A percentile compares a stretch with the other conserved stretches of the same genome.
These are phyloP conservation scores for Bombus ignitus DNA, from an alignment of 1,140 invertebrate species.

Conservation along the genomic window DNA sequence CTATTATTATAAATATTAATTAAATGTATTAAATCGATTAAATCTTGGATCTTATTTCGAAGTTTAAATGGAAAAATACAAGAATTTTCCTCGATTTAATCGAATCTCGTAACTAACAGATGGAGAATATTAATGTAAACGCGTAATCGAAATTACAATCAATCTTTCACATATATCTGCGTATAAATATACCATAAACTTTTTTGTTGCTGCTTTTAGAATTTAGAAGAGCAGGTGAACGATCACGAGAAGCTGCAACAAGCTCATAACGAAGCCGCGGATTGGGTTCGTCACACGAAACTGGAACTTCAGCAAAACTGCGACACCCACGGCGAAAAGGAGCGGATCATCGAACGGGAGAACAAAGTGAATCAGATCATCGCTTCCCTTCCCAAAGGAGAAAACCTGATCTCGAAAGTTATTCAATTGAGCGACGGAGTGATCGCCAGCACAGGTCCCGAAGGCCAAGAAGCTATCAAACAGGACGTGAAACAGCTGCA, in stretches of 20 bases:
- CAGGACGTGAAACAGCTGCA: constrained; percentile 94
- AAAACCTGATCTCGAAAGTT: constrained; percentile 88
- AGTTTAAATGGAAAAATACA: too few relatives aligned
- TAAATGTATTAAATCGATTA: too few relatives aligned
- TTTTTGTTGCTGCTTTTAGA: constrained; percentile 76
- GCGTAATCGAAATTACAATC: too few relatives aligned
- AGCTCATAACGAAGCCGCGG: constrained; percentile 90
- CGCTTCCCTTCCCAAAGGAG: constrained; percentile 87
- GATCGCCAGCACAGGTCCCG: constrained; percentile 90
- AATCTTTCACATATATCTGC: too few relatives aligned
- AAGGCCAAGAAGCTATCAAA: constrained; percentile 93
- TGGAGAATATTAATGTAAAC: too few relatives aligned
- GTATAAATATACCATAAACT: too few relatives aligned
- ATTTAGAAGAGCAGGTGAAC: constrained; percentile 91
- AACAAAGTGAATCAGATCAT: constrained; percentile 88
- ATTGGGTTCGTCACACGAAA: constrained; percentile 93
- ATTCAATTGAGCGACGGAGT: constrained; percentile 90
- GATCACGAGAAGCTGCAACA: constrained; percentile 94
- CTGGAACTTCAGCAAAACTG: constrained; percentile 93
- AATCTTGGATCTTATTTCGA: too few relatives aligned
- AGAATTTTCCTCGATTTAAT: too few relatives aligned
- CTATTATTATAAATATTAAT: neutral
- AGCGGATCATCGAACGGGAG: constrained; percentile 88
- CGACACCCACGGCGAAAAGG: constrained; percentile 92
- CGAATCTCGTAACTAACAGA: too few relatives aligned